These are phyloP conservation scores for Lithobates sylvaticus DNA, from an alignment of 2,797 vertebrate genomes.

Conservation along the genomic window DNA sequence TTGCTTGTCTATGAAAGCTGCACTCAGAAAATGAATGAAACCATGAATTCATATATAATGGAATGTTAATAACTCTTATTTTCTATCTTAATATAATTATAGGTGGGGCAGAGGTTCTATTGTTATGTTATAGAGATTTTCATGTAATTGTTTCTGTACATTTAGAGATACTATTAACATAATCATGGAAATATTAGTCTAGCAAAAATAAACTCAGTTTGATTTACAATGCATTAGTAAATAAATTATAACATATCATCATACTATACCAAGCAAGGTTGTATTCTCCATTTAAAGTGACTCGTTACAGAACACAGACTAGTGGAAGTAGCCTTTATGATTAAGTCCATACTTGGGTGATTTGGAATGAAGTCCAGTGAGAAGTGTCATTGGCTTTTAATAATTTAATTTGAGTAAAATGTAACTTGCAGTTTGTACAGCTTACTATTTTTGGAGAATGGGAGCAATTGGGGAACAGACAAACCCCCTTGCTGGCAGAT, in stretches of 20 bases:
- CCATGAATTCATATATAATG: slow-evolving; percentile 35
- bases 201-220: not conserved
- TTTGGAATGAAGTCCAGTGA: too few relatives aligned
- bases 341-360: too few relatives aligned
- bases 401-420: too few relatives aligned
- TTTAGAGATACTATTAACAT: not conserved
- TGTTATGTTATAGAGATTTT: not conserved
- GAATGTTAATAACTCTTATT: slow-evolving; percentile 25
- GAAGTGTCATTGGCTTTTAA: too few relatives aligned
- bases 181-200: not conserved
- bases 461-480: too few relatives aligned
- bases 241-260: not conserved
- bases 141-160: not conserved
- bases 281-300: too few relatives aligned
- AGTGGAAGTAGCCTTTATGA: too few relatives aligned
- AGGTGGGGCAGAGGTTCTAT: slow-evolving; percentile 4
- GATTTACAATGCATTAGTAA: not conserved
- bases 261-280: too few relatives aligned
- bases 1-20: slow-evolving; percentile 25
- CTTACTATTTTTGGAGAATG: too few relatives aligned
- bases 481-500: too few relatives aligned
- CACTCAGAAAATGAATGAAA: slow-evolving; percentile 26
- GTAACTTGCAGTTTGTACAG: too few relatives aligned
- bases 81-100: slow-evolving; percentile 21
- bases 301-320: too few relatives aligned